Percentiles rank a stretch among this genome's conserved stretches.
Evolutionary conservation across 2,888 invertebrate species (phyloP).

Genomic region (Megaustenia siamemsis): DNA sequence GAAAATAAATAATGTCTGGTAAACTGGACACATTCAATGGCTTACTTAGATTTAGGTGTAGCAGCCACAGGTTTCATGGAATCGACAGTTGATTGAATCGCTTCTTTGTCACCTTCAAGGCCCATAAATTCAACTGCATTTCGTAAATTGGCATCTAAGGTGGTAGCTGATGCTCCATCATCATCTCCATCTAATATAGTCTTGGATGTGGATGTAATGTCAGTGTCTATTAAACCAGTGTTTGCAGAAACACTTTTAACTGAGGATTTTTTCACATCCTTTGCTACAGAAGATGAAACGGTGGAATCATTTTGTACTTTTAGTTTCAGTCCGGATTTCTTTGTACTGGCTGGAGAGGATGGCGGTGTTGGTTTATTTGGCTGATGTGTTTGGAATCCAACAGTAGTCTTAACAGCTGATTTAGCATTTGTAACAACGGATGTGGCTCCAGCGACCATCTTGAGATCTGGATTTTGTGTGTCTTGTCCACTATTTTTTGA

Average conservation of each 20-base stretch:
- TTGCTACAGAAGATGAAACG: background rate
- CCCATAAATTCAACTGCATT: constrained; percentile 53
- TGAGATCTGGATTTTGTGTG: background rate
- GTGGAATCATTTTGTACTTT: constrained; percentile 20
- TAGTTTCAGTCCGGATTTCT: constrained; percentile 41
- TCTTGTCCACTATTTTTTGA: background rate
- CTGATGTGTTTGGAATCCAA: constrained; percentile 33
- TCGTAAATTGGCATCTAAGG: constrained; percentile 32
- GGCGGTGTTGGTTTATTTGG: constrained; percentile 28
- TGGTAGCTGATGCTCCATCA: background rate
- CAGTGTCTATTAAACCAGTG: background rate
- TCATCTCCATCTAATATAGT: background rate
- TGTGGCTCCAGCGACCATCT: background rate
- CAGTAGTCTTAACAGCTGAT: constrained; percentile 31
- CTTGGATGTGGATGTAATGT: constrained; percentile 9
- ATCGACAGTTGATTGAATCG: constrained; percentile 45
- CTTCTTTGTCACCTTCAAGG: constrained; percentile 45
- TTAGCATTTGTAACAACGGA: constrained; percentile 33
- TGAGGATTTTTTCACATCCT: constrained; percentile 15
- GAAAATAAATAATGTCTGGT: no score
- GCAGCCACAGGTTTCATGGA: constrained; percentile 43
- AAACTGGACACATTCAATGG: background rate
- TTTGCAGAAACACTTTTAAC: constrained; percentile 12
- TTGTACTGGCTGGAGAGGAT: constrained; percentile 31
- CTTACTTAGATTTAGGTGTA: constrained; percentile 53